These are phyloP conservation scores for Hypena proboscidalis DNA, from an alignment of 2,888 invertebrate species.

Conservation along the genomic window DNA sequence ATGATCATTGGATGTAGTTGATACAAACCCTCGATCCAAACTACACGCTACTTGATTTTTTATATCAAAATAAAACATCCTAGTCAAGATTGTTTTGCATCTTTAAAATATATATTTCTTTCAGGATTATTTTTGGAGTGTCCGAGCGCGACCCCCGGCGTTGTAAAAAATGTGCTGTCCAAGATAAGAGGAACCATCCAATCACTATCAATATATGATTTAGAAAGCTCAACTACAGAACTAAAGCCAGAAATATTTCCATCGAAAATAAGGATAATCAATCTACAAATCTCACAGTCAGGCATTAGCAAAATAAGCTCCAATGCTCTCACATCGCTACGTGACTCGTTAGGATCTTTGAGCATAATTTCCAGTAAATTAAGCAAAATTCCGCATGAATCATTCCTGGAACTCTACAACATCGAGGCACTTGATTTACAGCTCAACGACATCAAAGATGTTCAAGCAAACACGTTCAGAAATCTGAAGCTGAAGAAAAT, in stretches of 20 bases:
- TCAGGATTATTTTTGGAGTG: conserved; percentile 94
- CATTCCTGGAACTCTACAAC: conserved; percentile 88
- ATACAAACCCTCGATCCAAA: too few relatives aligned
- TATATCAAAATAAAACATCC: too few relatives aligned
- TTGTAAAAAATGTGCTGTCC: conserved; percentile 90
- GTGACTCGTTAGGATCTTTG: conserved; percentile 89
- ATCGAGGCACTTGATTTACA: conserved; percentile 93
- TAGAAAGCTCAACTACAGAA: conserved; percentile 92
- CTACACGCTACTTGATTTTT: too few relatives aligned
- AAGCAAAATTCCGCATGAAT: conserved; percentile 90
- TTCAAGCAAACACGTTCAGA: conserved; percentile 94
- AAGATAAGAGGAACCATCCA: conserved; percentile 90
- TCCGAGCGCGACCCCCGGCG: conserved; percentile 91
- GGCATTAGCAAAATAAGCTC: conserved; percentile 89
- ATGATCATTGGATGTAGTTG: too few relatives aligned
- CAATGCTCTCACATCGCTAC: conserved; percentile 88
- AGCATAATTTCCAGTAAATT: conserved; percentile 91
- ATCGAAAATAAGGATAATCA: conserved; percentile 87
- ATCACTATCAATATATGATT: conserved; percentile 94
- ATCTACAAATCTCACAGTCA: conserved; percentile 92
- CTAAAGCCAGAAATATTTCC: conserved; percentile 92
- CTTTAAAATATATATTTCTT: conserved; percentile 46
- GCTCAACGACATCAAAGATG: conserved; percentile 92
- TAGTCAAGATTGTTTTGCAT: conserved; percentile 1
- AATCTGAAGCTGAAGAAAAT: conserved; percentile 92